Base-by-base conservation (phyloP, 1,140 invertebrate genomes). In the Musca domestica region DNA sequence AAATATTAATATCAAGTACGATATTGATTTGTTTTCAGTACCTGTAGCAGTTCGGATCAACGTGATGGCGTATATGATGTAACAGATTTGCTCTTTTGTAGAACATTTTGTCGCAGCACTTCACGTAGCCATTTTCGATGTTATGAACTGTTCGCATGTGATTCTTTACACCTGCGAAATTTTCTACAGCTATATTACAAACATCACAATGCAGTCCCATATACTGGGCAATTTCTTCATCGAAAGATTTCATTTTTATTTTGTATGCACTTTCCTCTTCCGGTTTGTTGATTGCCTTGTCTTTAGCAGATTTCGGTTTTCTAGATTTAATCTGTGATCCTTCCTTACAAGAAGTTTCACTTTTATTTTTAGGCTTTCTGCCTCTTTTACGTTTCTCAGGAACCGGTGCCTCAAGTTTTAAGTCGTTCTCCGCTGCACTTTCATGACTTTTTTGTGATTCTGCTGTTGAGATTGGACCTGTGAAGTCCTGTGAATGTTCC, bases 211-310 rank as follows among this genome's bases (percentile, higher is more conserved):
- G n/a, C 4, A 49, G 10, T 2, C 19, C n/a, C 48, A 49, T 49
- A 19, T 49, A 19, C 10, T 49, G n/a, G n/a, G 48, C 48, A 10
- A 49, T 49, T 49, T 77, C 75, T 34, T 69, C 66, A 64, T 80
- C 78, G 20, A 76, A 75, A n/a, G 75, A 76, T 65, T 66, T 52
- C 73, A 78, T 78, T 23, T 71, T 74, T n/a, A 19, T 23, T 34
- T 61, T 61, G 27, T 61, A 61, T 12, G 27, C 27, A 6, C 34
- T 30, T 34, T 34, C 9, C 41, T 79, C 71, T 46, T 76, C 74
- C 14, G 75, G 72, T 67, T 75, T 72, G 19, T 58, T 66, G 58
- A 72, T 72, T 27, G 76, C 74, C 63, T 27, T 70, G 41, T 70
- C 69, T 41, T 41, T 41, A 41, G 34, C 34, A n/a, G n/a, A n/a